Evolutionary conservation across 2,888 invertebrate species (phyloP).

Genomic region (Agriopis leucophaearia): DNA sequence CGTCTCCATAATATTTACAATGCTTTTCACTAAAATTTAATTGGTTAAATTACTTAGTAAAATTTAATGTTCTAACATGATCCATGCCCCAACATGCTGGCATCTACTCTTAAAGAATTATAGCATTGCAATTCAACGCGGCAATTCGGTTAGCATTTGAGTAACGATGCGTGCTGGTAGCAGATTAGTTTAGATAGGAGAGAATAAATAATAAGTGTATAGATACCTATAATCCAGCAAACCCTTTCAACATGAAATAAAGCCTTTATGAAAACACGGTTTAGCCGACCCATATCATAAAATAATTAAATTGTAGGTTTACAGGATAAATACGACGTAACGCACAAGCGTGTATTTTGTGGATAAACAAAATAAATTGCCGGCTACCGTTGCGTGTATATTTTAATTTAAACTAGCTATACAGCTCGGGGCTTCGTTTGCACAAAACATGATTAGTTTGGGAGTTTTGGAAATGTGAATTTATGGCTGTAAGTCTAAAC

Average conservation of each 20-base stretch:
- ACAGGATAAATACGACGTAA: constrained; percentile 39
- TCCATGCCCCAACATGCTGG: background rate
- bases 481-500: background rate
- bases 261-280: constrained; percentile 28
- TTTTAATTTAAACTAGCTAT: constrained; percentile 26
- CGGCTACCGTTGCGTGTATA: constrained; percentile 23
- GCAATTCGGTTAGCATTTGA: too few species aligned
- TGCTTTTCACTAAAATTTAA: too few species aligned
- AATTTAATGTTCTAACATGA: background rate
- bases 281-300: constrained; percentile 40
- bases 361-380: constrained; percentile 38
- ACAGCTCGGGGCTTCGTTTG: constrained; percentile 18
- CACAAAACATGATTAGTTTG: constrained; percentile 7
- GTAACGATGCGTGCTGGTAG: too few species aligned
- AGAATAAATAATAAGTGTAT: background rate
- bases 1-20: background rate
- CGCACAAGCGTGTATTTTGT: constrained; percentile 34
- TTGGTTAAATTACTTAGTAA: background rate
- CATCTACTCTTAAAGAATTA: too few species aligned
- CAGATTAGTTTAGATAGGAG: too few species aligned
- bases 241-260: constrained; percentile 17
- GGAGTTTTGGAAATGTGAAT: background rate
- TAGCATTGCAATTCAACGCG: too few species aligned
- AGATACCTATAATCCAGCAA: constrained; percentile 4
- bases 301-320: constrained; percentile 35